phyloP scores from a whole-genome alignment of 2,797 vertebrate genomes.

The Manis javanica region DNA sequence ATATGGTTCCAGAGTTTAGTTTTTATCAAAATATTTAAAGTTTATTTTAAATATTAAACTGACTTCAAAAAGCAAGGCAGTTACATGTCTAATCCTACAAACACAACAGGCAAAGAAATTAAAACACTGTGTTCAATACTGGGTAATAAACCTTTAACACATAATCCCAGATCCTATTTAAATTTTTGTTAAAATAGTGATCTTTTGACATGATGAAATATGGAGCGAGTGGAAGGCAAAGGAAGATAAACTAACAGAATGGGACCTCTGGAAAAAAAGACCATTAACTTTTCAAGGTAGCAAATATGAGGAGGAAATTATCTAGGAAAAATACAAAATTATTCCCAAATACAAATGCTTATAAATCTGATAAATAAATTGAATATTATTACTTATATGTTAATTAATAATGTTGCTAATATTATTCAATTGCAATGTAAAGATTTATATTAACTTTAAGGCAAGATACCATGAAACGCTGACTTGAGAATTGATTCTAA shows the following conservation, averaged over 20 bases:
- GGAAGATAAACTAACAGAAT: not conserved
- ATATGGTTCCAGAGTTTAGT: not conserved
- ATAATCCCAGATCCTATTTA: not conserved
- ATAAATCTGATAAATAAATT: not conserved
- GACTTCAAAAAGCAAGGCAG: not conserved
- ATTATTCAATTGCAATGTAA: too few relatives aligned
- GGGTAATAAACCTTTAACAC: not conserved
- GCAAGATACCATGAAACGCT: not conserved
- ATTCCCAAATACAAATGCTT: not conserved
- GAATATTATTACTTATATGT: not conserved
- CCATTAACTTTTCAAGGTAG: not conserved
- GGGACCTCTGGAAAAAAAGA: not conserved
- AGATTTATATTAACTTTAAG: not conserved
- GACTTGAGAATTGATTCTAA: not conserved
- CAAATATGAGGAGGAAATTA: not conserved
- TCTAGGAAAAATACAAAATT: not conserved
- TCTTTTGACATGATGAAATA: not conserved
- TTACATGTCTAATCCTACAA: not conserved
- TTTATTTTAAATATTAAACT: not conserved
- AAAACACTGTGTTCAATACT: not conserved
- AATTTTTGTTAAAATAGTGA: not conserved
- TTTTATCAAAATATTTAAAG: not conserved
- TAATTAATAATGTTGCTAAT: too few relatives aligned
- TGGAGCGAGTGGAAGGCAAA: not conserved
- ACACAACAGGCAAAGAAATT: not conserved